These are phyloP conservation scores for Kryptolebias marmoratus DNA, from an alignment of 2,113 vertebrate species.

Conservation along the genomic window DNA sequence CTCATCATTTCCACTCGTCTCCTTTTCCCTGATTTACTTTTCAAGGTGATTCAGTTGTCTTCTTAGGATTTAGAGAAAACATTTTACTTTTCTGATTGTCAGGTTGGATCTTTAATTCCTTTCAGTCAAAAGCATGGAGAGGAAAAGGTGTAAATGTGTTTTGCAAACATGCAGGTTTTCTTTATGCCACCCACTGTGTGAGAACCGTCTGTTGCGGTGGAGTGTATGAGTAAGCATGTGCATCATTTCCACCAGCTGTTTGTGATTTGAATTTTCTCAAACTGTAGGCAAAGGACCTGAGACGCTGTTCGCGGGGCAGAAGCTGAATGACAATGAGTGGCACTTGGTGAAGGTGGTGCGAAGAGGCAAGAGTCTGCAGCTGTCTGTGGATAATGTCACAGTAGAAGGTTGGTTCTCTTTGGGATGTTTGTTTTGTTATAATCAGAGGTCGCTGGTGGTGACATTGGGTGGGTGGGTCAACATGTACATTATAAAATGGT, in stretches of 20 bases:
- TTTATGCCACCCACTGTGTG: constrained; percentile 40
- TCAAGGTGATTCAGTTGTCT: neutral
- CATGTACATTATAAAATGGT: no score
- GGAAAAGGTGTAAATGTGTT: constrained; percentile 23
- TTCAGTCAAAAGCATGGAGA: constrained; percentile 10
- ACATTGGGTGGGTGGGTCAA: no score
- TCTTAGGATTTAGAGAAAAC: constrained; percentile 1
- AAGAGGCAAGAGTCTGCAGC: constrained; percentile 89
- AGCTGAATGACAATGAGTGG: constrained; percentile 95
- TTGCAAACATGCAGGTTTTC: constrained; percentile 64
- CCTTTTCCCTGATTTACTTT: neutral
- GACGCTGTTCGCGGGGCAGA: constrained; percentile 90
- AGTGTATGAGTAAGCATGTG: constrained; percentile 8
- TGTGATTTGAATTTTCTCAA: constrained; percentile 57
- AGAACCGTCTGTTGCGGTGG: constrained; percentile 5
- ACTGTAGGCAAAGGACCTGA: constrained; percentile 91
- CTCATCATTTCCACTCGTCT: neutral
- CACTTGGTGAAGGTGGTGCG: constrained; percentile 89
- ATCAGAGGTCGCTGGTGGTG: no score
- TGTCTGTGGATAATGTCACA: constrained; percentile 92
- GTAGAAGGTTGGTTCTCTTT: constrained; percentile 84
- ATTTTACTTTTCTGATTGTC: constrained; percentile 38
- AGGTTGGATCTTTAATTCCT: constrained; percentile 25
- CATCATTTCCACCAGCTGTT: constrained; percentile 22
- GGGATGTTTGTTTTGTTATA: neutral